These are phyloP conservation scores for Nannobrachium achirus DNA, from an alignment of 2,113 vertebrate genomes.

Conservation along the genomic window DNA sequence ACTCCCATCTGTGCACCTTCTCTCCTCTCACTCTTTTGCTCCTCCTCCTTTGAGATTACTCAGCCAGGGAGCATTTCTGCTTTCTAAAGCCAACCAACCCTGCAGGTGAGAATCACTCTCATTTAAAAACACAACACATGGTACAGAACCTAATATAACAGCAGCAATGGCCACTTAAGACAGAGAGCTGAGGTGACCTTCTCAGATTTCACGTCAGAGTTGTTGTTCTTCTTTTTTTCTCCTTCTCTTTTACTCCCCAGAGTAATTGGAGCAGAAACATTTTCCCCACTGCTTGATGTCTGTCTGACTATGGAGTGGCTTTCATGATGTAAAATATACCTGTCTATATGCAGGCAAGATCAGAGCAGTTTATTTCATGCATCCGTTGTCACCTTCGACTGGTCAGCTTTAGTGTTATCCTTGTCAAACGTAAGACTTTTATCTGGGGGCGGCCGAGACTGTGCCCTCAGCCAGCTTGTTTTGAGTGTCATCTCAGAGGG, in stretches of 20 bases:
- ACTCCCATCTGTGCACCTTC: slow-evolving; percentile 52
- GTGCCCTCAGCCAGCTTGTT: slow-evolving; percentile 28
- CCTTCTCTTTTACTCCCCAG: slow-evolving; percentile 51
- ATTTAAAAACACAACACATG: background rate
- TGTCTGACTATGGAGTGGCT: slow-evolving; percentile 43
- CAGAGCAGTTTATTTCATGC: slow-evolving; percentile 27
- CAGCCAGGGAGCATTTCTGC: slow-evolving; percentile 45
- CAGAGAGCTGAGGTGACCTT: slow-evolving; percentile 68
- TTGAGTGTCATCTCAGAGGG: slow-evolving; percentile 28
- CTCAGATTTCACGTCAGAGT: slow-evolving; percentile 67
- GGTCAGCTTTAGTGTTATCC: slow-evolving; percentile 10
- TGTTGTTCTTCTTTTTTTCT: background rate
- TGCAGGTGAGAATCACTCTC: slow-evolving; percentile 40
- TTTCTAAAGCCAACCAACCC: slow-evolving; percentile 30
- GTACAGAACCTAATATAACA: slow-evolving; percentile 41
- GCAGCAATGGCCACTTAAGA: slow-evolving; percentile 55
- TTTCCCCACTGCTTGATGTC: slow-evolving; percentile 45
- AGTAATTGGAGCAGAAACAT: slow-evolving; percentile 76
- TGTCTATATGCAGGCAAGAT: slow-evolving; percentile 11
- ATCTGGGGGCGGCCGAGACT: background rate
- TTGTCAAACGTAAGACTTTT: slow-evolving; percentile 22
- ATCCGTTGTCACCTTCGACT: slow-evolving; percentile 4
- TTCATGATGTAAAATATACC: slow-evolving; percentile 21
- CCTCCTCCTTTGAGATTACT: slow-evolving; percentile 39
- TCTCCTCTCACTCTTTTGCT: background rate